Evolutionary conservation across 2,797 vertebrate species (phyloP).

Genomic region (Lerista edwardsae): DNA sequence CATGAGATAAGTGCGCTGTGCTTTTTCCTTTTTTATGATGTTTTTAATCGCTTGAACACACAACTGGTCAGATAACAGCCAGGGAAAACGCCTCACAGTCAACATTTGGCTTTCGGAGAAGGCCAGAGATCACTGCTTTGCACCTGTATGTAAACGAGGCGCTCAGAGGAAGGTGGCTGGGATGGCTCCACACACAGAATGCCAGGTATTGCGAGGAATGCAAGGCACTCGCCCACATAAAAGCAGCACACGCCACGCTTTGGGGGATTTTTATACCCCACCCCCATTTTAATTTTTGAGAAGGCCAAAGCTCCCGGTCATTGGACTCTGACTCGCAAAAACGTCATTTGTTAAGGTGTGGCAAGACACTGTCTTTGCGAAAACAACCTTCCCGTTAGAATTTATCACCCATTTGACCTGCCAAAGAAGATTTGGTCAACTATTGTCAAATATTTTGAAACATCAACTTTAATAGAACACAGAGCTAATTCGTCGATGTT

Average conservation of each 20-base stretch:
- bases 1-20: slow-evolving; percentile 27
- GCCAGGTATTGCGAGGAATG: neutral
- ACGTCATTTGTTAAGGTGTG: too few species aligned
- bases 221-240: neutral
- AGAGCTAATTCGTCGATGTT: too few species aligned
- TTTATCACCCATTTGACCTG: neutral
- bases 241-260: neutral
- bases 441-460: too few species aligned
- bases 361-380: neutral
- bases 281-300: neutral
- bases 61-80: slow-evolving; percentile 28
- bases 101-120: slow-evolving; percentile 15
- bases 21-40: neutral
- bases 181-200: neutral
- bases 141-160: slow-evolving; percentile 13
- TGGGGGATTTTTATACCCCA: too few species aligned
- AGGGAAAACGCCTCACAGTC: slow-evolving; percentile 51
- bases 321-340: neutral
- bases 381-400: neutral
- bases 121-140: slow-evolving; percentile 8
- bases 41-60: slow-evolving; percentile 52
- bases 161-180: neutral
- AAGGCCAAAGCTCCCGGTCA: neutral
- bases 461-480: too few species aligned
- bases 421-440: too few species aligned